A percentile compares a stretch with the other conserved stretches of the same genome.
phyloP scores from a whole-genome alignment of 2,888 invertebrate species.

The Gandaritis pyraliata region DNA sequence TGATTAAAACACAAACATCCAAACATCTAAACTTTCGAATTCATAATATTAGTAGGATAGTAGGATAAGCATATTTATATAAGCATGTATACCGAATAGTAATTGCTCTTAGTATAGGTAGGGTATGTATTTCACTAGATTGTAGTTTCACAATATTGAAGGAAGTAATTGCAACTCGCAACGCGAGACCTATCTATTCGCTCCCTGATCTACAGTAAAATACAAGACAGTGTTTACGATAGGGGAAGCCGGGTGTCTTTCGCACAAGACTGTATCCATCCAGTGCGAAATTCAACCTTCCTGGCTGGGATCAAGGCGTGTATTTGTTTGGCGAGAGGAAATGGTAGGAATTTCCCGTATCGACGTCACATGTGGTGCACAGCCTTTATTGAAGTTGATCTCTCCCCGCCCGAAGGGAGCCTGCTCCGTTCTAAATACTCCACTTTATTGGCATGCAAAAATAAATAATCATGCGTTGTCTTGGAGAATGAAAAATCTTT shows the following conservation, averaged over 20 bases:
- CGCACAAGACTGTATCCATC: constrained; percentile 58
- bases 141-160: not conserved
- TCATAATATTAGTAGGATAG: too few species aligned
- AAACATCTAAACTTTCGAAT: too few species aligned
- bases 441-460: constrained; percentile 67
- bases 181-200: constrained; percentile 29
- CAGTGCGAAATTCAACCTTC: constrained; percentile 50
- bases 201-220: constrained; percentile 62
- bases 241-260: constrained; percentile 73
- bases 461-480: constrained; percentile 24
- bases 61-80: too few species aligned
- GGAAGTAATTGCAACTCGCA: constrained; percentile 5
- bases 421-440: constrained; percentile 74
- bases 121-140: too few species aligned
- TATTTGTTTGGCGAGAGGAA: constrained; percentile 34
- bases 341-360: constrained; percentile 71
- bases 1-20: too few species aligned
- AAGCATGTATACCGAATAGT: too few species aligned
- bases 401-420: constrained; percentile 66
- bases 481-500: too few species aligned
- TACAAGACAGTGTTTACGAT: constrained; percentile 75
- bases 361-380: constrained; percentile 78
- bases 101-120: too few species aligned
- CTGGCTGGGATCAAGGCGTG: constrained; percentile 25
- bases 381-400: constrained; percentile 76